phyloP scores from a whole-genome alignment of 2,888 invertebrate genomes.

The Saturnia pavonia region DNA sequence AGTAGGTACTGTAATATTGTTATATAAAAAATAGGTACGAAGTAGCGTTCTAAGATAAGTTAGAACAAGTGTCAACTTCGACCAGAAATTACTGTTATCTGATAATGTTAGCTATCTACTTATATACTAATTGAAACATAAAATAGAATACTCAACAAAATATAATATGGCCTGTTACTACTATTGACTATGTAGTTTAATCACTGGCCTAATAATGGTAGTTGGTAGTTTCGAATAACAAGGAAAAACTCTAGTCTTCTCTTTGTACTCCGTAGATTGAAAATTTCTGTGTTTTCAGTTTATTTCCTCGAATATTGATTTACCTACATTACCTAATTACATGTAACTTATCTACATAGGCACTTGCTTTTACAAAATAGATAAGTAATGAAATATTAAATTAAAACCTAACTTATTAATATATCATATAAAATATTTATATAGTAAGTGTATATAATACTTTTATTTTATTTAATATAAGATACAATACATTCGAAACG shows the following conservation, averaged over 20 bases:
- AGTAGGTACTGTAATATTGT: not conserved
- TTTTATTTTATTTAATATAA: not conserved
- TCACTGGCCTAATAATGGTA: not conserved
- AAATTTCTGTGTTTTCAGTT: not conserved
- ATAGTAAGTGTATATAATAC: conserved; percentile 1
- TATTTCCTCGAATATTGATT: not conserved
- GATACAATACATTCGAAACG: not conserved
- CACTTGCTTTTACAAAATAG: not conserved
- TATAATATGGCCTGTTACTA: not conserved
- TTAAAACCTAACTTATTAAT: not conserved
- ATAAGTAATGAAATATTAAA: not conserved
- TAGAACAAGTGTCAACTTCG: not conserved
- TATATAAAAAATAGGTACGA: not conserved
- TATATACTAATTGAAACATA: not conserved
- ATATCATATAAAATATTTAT: not conserved
- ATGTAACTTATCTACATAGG: not conserved
- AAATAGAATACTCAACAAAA: not conserved
- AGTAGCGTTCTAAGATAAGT: not conserved
- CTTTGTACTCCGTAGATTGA: not conserved
- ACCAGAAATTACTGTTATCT: not conserved
- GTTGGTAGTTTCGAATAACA: not conserved
- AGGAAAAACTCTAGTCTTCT: not conserved
- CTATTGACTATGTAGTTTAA: not conserved
- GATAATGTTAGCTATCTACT: not conserved
- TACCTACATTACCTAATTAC: not conserved